A percentile compares a stretch with the other conserved stretches of the same genome.
These are phyloP conservation scores for Hoplodrina ambigua DNA, from an alignment of 2,888 invertebrate genomes.

Conservation along the genomic window DNA sequence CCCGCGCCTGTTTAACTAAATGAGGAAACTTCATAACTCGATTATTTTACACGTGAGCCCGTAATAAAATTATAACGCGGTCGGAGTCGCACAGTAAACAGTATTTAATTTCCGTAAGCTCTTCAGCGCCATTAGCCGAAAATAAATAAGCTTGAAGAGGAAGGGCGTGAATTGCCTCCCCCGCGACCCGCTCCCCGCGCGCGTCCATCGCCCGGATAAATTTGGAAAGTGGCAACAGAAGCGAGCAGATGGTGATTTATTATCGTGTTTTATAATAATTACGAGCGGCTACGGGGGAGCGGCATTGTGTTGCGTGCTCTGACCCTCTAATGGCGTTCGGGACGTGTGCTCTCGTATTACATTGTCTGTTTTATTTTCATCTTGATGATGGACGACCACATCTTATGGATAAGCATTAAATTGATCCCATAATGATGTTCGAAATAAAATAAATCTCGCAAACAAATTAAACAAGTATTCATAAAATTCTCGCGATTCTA, in stretches of 20 bases:
- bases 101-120: slow-evolving; percentile 86
- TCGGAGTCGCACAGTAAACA: slow-evolving; percentile 75
- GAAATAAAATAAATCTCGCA: slow-evolving; percentile 55
- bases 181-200: slow-evolving; percentile 43
- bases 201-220: slow-evolving; percentile 77
- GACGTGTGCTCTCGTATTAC: slow-evolving; percentile 72
- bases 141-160: slow-evolving; percentile 83
- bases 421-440: slow-evolving; percentile 35
- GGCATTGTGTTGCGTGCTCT: slow-evolving; percentile 74
- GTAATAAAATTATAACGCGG: slow-evolving; percentile 75
- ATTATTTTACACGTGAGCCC: slow-evolving; percentile 62
- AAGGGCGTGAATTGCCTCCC: slow-evolving; percentile 80
- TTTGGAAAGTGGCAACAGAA: slow-evolving; percentile 87
- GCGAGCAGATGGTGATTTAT: slow-evolving; percentile 89
- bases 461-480: slow-evolving; percentile 45
- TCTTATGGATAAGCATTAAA: slow-evolving; percentile 60
- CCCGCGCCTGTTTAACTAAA: slow-evolving; percentile 35
- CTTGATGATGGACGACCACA: slow-evolving; percentile 68
- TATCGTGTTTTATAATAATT: slow-evolving; percentile 88
- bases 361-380: slow-evolving; percentile 74
- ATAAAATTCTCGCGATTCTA: slow-evolving; percentile 33
- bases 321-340: slow-evolving; percentile 72
- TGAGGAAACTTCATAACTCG: slow-evolving; percentile 63
- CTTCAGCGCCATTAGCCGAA: slow-evolving; percentile 81
- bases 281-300: slow-evolving; percentile 76